Evolutionary conservation across 2,113 vertebrate species (phyloP).

Genomic region (Mobula birostris): DNA sequence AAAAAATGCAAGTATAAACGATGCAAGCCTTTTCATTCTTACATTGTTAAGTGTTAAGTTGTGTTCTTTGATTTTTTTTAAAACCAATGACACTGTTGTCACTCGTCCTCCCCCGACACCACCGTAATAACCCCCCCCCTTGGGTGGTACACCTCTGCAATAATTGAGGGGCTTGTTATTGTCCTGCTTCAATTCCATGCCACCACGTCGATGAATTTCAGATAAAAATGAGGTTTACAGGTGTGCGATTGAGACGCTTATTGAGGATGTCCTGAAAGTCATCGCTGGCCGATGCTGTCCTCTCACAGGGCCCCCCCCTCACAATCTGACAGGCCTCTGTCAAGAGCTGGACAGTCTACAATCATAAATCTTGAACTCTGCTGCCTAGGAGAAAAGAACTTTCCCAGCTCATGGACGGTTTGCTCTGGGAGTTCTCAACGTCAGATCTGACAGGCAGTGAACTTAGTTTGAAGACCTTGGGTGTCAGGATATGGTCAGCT

Average conservation of each 20-base stretch:
- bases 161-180: constrained; percentile 42
- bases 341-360: constrained; percentile 70
- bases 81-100: no score
- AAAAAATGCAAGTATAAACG: no score
- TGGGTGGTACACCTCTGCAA: no score
- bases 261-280: constrained; percentile 76
- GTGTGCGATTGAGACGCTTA: constrained; percentile 72
- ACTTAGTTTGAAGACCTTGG: constrained; percentile 68
- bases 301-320: constrained; percentile 70
- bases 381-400: constrained; percentile 36
- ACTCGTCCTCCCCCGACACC: no score
- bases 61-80: no score
- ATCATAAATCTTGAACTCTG: constrained; percentile 73
- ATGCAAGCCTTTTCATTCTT: no score
- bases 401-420: constrained; percentile 50
- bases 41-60: no score
- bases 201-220: constrained; percentile 77
- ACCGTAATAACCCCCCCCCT: no score
- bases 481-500: constrained; percentile 67
- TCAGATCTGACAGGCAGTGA: constrained; percentile 76
- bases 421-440: constrained; percentile 68
- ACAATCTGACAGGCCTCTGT: constrained; percentile 73
- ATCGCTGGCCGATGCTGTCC: constrained; percentile 74
- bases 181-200: constrained; percentile 65
- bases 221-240: constrained; percentile 78